Evolutionary conservation across 2,888 invertebrate species (phyloP), one percentile per base, ranked within the genome.

Genomic region (Pilophorus perplexus): DNA sequence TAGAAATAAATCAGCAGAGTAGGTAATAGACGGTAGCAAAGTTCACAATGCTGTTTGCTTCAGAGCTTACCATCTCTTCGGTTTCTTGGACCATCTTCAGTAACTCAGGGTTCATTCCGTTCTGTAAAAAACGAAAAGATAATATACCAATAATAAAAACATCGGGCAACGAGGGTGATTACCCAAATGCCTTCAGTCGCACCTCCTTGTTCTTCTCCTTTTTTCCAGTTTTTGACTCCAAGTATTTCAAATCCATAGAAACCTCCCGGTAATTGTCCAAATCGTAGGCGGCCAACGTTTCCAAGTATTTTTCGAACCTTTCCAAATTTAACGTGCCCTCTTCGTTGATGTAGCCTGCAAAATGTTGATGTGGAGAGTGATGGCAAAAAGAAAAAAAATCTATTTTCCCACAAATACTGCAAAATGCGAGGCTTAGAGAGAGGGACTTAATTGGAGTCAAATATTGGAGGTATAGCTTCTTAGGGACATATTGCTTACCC

Each of bases 331-430:
- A 77, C 48, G 82, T 83, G 2, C 98, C 98, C 3, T 83, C 81
- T 78, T 96, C 94, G 78, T 98, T 97, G 70, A 98, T 87, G 75
- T 97, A 97, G 2, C 95, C 93, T 92, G 71, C 55, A 75, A 77
- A 22, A n/a, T n/a, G n/a, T n/a, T n/a, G n/a, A n/a, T n/a, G n/a
- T n/a, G n/a, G n/a, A n/a, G n/a, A n/a, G n/a, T n/a, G n/a, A n/a
- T n/a, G n/a, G n/a, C n/a, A n/a, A n/a, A n/a, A n/a, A n/a, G n/a
- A n/a, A n/a, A n/a, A n/a, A n/a, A n/a, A n/a, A n/a, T n/a, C n/a
- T n/a, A n/a, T n/a, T n/a, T n/a, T n/a, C n/a, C n/a, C n/a, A n/a
- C n/a, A n/a, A n/a, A n/a, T n/a, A n/a, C n/a, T n/a, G n/a, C n/a
- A n/a, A n/a, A n/a, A n/a, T n/a, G n/a, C n/a, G n/a, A n/a, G n/a